Conservation (phyloP, 2,888 invertebrate species). For the Altica lythri region DNA sequence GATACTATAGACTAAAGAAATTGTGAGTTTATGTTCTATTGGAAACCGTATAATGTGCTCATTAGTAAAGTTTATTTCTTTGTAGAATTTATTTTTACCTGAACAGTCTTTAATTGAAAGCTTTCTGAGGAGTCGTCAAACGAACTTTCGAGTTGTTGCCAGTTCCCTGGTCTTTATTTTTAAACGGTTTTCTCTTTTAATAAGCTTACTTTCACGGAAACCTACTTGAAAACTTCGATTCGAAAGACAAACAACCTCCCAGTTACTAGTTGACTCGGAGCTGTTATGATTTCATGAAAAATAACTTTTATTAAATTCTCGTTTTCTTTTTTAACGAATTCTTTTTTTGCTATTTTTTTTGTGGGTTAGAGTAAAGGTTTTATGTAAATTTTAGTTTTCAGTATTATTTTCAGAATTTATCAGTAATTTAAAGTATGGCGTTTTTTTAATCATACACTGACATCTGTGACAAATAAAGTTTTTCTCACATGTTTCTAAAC, state of each 20-base stretch:
- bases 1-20: too few species aligned
- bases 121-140: background rate
- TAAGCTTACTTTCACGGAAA: background rate
- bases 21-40: too few species aligned
- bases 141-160: background rate
- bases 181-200: background rate
- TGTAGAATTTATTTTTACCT: background rate
- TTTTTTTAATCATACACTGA: too few species aligned
- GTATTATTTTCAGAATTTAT: too few species aligned
- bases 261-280: background rate
- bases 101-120: background rate
- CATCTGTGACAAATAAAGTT: too few species aligned
- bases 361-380: too few species aligned
- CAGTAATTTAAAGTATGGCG: too few species aligned
- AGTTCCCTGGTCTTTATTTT: background rate
- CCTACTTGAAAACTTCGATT: background rate
- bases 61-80: background rate
- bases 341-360: too few species aligned
- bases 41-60: too few species aligned
- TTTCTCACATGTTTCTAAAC: too few species aligned
- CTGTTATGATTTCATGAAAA: background rate
- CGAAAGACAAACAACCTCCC: background rate
- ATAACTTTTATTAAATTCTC: background rate
- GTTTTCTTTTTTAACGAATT: background rate
- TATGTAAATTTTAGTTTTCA: too few species aligned